A percentile compares a stretch with the other conserved stretches of the same genome.
These are phyloP conservation scores for Falco berigora DNA, from an alignment of 2,797 vertebrate genomes.

Conservation along the genomic window DNA sequence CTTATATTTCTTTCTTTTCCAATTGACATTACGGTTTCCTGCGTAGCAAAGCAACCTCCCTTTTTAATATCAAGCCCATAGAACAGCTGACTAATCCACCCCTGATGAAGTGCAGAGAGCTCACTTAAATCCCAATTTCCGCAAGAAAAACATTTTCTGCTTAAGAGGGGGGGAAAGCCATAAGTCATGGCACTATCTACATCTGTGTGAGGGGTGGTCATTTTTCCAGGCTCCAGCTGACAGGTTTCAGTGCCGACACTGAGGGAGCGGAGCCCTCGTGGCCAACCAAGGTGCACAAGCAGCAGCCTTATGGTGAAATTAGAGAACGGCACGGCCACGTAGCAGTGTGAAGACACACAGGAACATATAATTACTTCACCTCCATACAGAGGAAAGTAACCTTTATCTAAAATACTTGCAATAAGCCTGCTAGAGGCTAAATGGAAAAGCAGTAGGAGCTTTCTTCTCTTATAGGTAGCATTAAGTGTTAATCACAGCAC, in stretches of 20 bases:
- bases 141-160: neutral
- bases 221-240: slow-evolving; percentile 4
- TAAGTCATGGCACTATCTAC: neutral
- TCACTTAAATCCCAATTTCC: neutral
- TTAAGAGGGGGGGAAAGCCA: neutral
- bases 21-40: neutral
- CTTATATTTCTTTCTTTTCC: neutral
- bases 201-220: neutral
- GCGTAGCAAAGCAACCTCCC: neutral
- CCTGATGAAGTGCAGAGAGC: neutral
- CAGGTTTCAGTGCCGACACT: neutral
- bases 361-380: slow-evolving; percentile 50
- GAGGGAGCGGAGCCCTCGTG: neutral
- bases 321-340: neutral
- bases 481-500: slow-evolving; percentile 8
- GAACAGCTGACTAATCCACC: slow-evolving; percentile 1
- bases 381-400: neutral
- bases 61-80: neutral
- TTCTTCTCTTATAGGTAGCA: neutral
- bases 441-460: slow-evolving; percentile 33
- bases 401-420: slow-evolving; percentile 19
- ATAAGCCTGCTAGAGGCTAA: slow-evolving; percentile 9
- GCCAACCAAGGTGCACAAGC: neutral
- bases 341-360: neutral
- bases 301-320: neutral